A percentile compares a stretch with the other conserved stretches of the same genome.
These are phyloP conservation scores for Paracentrotus lividus DNA, from an alignment of 53 echinoderm and acorn worm genomes.

Conservation along the genomic window DNA sequence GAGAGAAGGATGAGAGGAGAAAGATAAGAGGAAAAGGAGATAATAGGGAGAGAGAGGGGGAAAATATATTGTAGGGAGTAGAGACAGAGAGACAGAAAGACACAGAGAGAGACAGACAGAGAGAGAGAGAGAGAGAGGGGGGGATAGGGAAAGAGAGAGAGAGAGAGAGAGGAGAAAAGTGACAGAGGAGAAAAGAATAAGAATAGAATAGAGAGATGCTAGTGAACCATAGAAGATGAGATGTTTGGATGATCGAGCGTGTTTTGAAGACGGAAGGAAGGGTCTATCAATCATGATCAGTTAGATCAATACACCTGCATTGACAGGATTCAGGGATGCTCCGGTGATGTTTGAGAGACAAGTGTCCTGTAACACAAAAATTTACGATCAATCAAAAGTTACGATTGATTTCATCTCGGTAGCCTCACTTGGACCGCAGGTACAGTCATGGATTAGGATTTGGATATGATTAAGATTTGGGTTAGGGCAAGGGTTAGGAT, in stretches of 20 bases:
- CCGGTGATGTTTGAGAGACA: too few relatives aligned
- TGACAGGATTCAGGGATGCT: background rate
- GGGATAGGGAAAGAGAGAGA: background rate
- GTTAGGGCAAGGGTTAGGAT: too few relatives aligned
- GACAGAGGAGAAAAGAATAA: background rate
- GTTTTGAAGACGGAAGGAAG: background rate
- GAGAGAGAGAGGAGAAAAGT: background rate
- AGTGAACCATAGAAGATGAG: background rate
- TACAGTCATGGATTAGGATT: too few relatives aligned
- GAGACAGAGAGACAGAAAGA: background rate
- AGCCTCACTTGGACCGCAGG: too few relatives aligned
- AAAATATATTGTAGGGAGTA: background rate
- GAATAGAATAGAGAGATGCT: too few relatives aligned
- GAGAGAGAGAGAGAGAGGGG: background rate
- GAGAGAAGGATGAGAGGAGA: background rate
- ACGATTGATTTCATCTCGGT: too few relatives aligned
- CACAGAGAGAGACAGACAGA: background rate
- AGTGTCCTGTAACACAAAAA: too few relatives aligned
- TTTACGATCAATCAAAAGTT: too few relatives aligned
- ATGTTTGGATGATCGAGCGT: slow-evolving; percentile 1
- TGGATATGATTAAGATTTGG: too few relatives aligned
- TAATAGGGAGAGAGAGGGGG: background rate
- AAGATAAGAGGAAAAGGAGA: too few relatives aligned
- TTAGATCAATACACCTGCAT: slow-evolving; percentile 29
- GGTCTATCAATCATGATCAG: slow-evolving; percentile 15